Conservation (phyloP, 2,113 vertebrate genomes). For the Procavia capensis region DNA sequence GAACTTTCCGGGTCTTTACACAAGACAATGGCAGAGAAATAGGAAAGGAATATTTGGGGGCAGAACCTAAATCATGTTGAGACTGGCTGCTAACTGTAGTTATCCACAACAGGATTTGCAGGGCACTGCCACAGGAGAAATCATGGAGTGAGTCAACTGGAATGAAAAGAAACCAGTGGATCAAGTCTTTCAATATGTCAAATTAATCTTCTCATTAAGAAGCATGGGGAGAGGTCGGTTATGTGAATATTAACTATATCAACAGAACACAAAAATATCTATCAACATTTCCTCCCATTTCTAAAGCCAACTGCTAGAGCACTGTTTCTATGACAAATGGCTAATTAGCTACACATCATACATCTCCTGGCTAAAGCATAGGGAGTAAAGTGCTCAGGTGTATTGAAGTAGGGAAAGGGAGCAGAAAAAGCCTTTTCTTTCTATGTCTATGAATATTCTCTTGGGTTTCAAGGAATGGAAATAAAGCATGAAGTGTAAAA, state of each 20-base stretch:
- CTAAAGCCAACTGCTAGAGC: background rate
- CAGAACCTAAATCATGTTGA: background rate
- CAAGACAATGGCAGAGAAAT: background rate
- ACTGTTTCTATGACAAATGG: background rate
- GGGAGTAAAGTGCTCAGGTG: too few relatives aligned
- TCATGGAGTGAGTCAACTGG: background rate
- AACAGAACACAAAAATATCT: background rate
- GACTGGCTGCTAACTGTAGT: background rate
- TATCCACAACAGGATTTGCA: background rate
- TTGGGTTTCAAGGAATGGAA: slow-evolving; percentile 20
- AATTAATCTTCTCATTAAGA: background rate
- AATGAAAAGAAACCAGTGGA: background rate
- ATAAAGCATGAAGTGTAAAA: background rate
- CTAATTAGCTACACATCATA: background rate
- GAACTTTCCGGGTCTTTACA: background rate
- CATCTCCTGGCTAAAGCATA: background rate
- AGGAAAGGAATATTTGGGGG: background rate
- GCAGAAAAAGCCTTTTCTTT: background rate
- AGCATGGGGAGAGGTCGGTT: background rate
- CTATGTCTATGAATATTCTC: background rate
- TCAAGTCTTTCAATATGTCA: background rate
- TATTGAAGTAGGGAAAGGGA: background rate
- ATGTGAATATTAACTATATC: background rate
- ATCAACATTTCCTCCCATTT: background rate
- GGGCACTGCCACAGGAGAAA: background rate